Evolutionary conservation across 2,797 vertebrate species (phyloP).

Genomic region (Manis pentadactyla): DNA sequence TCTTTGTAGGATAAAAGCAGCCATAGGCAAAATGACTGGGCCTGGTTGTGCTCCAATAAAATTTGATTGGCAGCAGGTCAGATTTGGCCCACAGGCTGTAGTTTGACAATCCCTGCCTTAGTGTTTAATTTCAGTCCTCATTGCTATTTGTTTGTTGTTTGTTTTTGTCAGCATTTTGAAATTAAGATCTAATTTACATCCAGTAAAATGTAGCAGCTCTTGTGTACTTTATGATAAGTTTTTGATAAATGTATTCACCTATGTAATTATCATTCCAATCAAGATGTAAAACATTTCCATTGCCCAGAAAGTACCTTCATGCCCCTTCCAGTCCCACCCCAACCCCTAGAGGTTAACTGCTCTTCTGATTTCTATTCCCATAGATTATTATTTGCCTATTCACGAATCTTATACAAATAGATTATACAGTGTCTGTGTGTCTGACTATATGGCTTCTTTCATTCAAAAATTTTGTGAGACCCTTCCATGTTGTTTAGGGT

Average conservation of each 20-base stretch:
- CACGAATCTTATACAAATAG: neutral
- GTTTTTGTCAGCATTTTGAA: neutral
- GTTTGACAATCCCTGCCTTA: neutral
- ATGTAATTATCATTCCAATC: neutral
- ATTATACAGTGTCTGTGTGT: neutral
- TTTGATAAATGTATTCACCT: conserved; percentile 2
- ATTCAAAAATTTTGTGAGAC: neutral
- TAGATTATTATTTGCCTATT: neutral
- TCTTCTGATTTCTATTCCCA: neutral
- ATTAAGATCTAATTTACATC: neutral
- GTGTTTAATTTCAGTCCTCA: neutral
- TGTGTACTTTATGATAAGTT: conserved; percentile 13
- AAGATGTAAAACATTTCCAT: neutral
- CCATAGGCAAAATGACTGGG: neutral
- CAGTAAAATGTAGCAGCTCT: neutral
- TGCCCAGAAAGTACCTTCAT: neutral
- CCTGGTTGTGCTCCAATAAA: neutral
- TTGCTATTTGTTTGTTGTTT: neutral
- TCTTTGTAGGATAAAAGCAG: conserved; percentile 29
- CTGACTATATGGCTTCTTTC: neutral
- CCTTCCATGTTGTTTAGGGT: neutral
- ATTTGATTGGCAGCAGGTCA: conserved; percentile 14
- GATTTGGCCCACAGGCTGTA: neutral
- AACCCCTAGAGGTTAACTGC: neutral
- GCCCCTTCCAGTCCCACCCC: neutral